These are phyloP conservation scores for Brachyhypopomus gauderio DNA, from an alignment of 2,113 vertebrate species.

Conservation along the genomic window DNA sequence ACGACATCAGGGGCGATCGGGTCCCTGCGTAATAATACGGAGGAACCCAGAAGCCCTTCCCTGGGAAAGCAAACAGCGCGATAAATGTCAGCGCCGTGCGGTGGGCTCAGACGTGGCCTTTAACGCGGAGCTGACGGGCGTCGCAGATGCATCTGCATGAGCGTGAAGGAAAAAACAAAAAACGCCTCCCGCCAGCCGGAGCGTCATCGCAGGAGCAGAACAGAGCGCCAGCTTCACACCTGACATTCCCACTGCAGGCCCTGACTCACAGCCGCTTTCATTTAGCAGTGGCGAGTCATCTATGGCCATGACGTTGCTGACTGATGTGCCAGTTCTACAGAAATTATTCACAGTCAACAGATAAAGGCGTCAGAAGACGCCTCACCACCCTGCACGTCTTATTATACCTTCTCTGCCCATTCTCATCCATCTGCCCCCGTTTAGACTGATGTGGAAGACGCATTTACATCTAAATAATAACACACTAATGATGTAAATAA, in stretches of 20 bases:
- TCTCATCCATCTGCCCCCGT: not conserved
- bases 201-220: not conserved
- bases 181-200: no score
- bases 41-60: not conserved
- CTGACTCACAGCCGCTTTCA: constrained; percentile 47
- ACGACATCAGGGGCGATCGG: not conserved
- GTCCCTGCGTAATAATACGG: not conserved
- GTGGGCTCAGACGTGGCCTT: constrained; percentile 14
- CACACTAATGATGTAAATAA: no score
- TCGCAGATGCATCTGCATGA: not conserved
- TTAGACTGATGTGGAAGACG: not conserved
- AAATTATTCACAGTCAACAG: constrained; percentile 46
- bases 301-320: constrained; percentile 23
- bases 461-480: no score
- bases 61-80: not conserved
- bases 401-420: constrained; percentile 1
- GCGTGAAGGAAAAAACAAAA: no score
- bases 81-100: constrained; percentile 17
- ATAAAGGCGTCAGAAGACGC: constrained; percentile 6
- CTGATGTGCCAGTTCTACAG: constrained; percentile 13
- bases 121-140: not conserved
- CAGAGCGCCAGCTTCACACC: constrained; percentile 43
- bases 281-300: constrained; percentile 2
- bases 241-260: constrained; percentile 42
- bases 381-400: not conserved